Evolutionary conservation across 1,140 invertebrate species (phyloP), one percentile per base, ranked within the genome.

Genomic region (Drosophila malerkotliana): DNA sequence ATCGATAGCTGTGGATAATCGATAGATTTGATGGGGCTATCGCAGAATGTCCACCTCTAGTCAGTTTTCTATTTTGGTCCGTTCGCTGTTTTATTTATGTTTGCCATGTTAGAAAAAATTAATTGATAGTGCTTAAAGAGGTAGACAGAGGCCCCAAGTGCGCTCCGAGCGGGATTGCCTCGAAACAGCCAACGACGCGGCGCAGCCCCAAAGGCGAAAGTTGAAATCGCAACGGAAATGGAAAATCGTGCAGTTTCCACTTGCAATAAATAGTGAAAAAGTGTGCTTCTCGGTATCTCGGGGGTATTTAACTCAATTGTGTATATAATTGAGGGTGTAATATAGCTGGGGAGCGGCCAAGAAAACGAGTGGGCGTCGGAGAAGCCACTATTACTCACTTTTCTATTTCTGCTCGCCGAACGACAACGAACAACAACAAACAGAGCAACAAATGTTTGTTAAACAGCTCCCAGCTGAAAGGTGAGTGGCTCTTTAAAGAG

Each of bases 391-490:
- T 71, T 71, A 71, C 51, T 69, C 67, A 71, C 59, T 49, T 15
- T 32, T 69, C 67, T 71, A 69, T 69, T 69, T 57, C 34, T 56
- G 30, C 21, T 39, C 32, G 51, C 58, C 64, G 48, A 77, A 62
- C 58, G 48, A 66, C 56, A 52, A 52, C 60, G 32, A 82, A 64
- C 75, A 61, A 56, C 58, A 74, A 56, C 77, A 63, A 80, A 60
- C 61, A 63, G 44, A 75, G 61, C 82, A 87, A 87, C 82, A 87
- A 87, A 87, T 87, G 82, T 79, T 87, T 82, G 83, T 67, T 59
- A 59, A 75, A 72, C 74, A 61, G 56, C 8, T 47, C 59, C 60
- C 57, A 87, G 59, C 60, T 78, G 52, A 78, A 44, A 87, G 74
- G 74, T 88, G 49, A 85, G 71, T 37, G 18, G 41, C 14, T 18